These are phyloP conservation scores for Malacoctenus gilli DNA, from an alignment of 2,797 vertebrate species.

Conservation along the genomic window DNA sequence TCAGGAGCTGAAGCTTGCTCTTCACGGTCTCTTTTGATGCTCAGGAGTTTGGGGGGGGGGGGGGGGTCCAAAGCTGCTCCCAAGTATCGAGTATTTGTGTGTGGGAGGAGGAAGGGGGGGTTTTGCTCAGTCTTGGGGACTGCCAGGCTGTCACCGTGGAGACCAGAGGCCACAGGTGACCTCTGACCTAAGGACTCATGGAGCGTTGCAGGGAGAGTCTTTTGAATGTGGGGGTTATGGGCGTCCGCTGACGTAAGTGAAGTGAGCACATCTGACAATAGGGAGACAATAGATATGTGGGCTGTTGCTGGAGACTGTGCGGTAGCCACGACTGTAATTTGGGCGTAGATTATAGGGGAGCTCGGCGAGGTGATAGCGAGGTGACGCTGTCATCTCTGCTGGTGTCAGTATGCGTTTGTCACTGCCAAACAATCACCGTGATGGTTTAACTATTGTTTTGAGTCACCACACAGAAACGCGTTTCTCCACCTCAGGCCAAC, in stretches of 20 bases:
- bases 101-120: conserved; percentile 22
- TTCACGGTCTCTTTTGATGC: conserved; percentile 64
- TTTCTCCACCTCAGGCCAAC: conserved; percentile 20
- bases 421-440: conserved; percentile 30
- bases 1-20: conserved; percentile 56
- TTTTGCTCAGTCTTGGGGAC: conserved; percentile 61
- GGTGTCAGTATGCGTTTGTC: conserved; percentile 17
- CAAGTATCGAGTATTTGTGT: conserved; percentile 29
- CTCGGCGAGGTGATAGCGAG: conserved; percentile 25
- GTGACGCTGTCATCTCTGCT: conserved; percentile 25
- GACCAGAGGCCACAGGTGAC: conserved; percentile 81
- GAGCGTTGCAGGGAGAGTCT: conserved; percentile 51
- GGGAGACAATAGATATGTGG: conserved; percentile 48
- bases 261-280: conserved; percentile 44
- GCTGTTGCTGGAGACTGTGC: conserved; percentile 32
- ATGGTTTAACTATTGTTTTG: conserved; percentile 59
- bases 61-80: conserved; percentile 70
- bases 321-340: conserved; percentile 50
- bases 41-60: conserved; percentile 58
- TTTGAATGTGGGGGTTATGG: conserved; percentile 56
- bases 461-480: conserved; percentile 54
- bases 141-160: conserved; percentile 78
- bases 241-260: conserved; percentile 56
- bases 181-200: conserved; percentile 72
- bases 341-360: conserved; percentile 16